A percentile compares a stretch with the other conserved stretches of the same genome.
These are phyloP conservation scores for Leptarthrus brevirostris DNA, from an alignment of 2,888 invertebrate species.

Conservation along the genomic window DNA sequence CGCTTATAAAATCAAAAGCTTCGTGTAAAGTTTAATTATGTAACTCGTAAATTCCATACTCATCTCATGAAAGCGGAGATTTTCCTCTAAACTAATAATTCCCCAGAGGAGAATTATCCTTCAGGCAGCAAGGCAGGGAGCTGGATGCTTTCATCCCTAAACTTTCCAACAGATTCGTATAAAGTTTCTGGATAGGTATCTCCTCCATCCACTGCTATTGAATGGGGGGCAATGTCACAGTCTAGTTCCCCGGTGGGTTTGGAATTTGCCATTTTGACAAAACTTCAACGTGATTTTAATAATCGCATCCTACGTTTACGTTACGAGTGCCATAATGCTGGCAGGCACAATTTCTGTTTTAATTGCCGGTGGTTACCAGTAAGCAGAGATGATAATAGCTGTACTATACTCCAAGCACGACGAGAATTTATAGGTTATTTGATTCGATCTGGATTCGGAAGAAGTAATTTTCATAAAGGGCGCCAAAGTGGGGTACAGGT, in stretches of 20 bases:
- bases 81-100: constrained; percentile 38
- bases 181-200: constrained; percentile 6
- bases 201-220: neutral
- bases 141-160: neutral
- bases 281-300: constrained; percentile 41
- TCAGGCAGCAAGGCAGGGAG: neutral
- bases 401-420: neutral
- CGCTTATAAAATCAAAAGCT: constrained; percentile 43
- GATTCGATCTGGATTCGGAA: constrained; percentile 8
- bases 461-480: neutral
- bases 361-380: constrained; percentile 37
- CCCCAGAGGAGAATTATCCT: constrained; percentile 26
- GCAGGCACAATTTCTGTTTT: constrained; percentile 23
- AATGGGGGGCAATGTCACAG: neutral
- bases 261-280: constrained; percentile 39
- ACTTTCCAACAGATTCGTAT: neutral
- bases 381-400: constrained; percentile 32
- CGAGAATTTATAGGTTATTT: constrained; percentile 18
- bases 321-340: neutral
- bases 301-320: neutral
- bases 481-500: neutral
- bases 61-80: constrained; percentile 22
- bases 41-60: constrained; percentile 35
- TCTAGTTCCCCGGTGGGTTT: neutral
- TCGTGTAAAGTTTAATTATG: constrained; percentile 33